Evolutionary conservation across 2,888 invertebrate species (phyloP).

Genomic region (Erebia epiphron): DNA sequence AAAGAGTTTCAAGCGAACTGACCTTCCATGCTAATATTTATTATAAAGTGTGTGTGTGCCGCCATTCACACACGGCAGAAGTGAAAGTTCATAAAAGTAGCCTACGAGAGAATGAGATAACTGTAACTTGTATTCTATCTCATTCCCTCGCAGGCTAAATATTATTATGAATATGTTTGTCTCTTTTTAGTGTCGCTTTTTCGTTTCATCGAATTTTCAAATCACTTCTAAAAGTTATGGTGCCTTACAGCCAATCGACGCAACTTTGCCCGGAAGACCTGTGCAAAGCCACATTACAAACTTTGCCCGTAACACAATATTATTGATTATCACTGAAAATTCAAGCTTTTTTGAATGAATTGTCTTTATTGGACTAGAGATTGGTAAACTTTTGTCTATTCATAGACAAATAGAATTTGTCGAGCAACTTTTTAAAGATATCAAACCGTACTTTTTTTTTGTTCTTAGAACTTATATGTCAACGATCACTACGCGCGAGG

Average conservation of each 20-base stretch:
- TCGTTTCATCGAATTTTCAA: no score
- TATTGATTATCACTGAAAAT: constrained; percentile 48
- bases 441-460: constrained; percentile 45
- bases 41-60: no score
- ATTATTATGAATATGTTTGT: no score
- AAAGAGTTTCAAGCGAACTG: no score
- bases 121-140: no score
- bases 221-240: background rate
- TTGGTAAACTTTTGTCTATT: constrained; percentile 70
- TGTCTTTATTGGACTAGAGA: constrained; percentile 76
- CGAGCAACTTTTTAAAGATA: constrained; percentile 46
- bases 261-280: background rate
- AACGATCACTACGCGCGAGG: constrained; percentile 39
- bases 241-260: background rate
- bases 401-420: constrained; percentile 50
- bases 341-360: constrained; percentile 46
- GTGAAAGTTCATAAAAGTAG: no score
- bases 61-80: no score
- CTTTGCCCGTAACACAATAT: background rate
- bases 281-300: background rate
- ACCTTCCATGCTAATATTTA: no score
- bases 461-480: constrained; percentile 65
- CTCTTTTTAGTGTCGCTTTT: no score
- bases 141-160: no score
- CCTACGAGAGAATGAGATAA: no score